Base-by-base conservation (phyloP, 1,140 invertebrate species). In the Mycetomoellerius zeteki region DNA sequence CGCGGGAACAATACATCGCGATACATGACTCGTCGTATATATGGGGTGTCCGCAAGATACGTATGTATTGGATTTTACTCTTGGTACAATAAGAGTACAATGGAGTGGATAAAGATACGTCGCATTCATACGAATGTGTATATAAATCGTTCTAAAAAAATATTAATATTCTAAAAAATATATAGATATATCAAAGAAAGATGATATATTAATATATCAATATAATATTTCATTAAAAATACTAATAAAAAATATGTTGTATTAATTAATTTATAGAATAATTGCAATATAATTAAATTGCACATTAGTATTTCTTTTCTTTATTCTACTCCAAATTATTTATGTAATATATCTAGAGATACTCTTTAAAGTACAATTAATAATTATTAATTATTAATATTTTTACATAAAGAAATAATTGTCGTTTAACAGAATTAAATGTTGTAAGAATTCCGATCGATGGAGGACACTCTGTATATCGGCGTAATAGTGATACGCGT, bases 1-100 rank as follows among this genome's bases (percentile, higher is more conserved):
- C 75, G 33, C 24, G 37, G 37, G 37, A 64, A 77, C 58, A 77
- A 77, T 77, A 77, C 75, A 21, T 62, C 7, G 75, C 24, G 56
- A 64, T 47, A 64, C 58, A 77, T 14, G 52, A 12, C 47, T 56
- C n/a, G 24, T 62, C 37, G 10, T 47, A 37, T 62, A 77, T 64
- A 77, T 24, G 6, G 37, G 58, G 37, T 77, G 37, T 64, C 24
- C 58, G 37, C 16, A 16, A 64, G 43, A 47, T 77, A 77, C 24
- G 21, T 60, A 30, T 14, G 56, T 62, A 64, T 62, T 0, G 37
- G 21, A 10, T 43, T 77, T 64, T 64, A n/a, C 19, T 77, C 5
- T 62, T 60, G 37, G 21, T 30, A 64, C 24, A 77, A 64, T 64
- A 14, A 21, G 8, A 58, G 12, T 69, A 43, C 65, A 54, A 62